Evolutionary conservation across 2,888 invertebrate species (phyloP), one percentile per base, ranked within the genome.

Genomic region (Archips xylosteana): DNA sequence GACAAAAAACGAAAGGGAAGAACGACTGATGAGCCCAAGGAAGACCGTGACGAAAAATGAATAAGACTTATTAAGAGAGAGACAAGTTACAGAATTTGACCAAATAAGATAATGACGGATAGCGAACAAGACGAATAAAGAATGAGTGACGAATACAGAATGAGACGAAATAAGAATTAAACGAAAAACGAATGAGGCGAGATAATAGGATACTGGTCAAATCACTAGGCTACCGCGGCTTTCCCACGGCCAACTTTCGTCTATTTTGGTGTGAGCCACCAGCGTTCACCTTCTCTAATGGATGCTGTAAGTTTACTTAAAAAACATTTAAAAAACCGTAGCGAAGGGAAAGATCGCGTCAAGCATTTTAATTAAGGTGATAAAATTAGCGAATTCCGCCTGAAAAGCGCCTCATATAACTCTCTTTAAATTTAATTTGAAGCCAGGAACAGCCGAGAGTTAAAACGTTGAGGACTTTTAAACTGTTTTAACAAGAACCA

Each of bases 361-460:
- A 54, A 64, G 64, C 59, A 60, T 69, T 71, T 73, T 73, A 73
- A 73, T 73, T 69, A 73, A 73, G 51, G 73, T 42, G 64, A 69
- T 69, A 64, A 73, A 73, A 73, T 69, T 72, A 63, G 73, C 51
- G 49, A 42, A 73, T 69, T 64, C 69, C 60, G 9, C 15, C 57
- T 54, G 57, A 59, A 69, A 71, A 66, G 62, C 67, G 69, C 51
- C 47, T 68, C 73, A 73, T 69, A 64, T 60, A 59, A 73, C 73
- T 73, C 67, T 72, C 67, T 59, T 64, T 15, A 69, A 69, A 73
- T 73, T 73, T 69, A 69, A 69, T 73, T 73, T 73, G 59, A 73
- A 64, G 57, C 57, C 47, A 15, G 62, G 57, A 57, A 62, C 39
- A 57, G 72, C 71, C 36, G 72, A 59, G 63, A 49, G 57, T 68